These are phyloP conservation scores for Conus ventricosus DNA, from an alignment of 1,140 invertebrate species.

Conservation along the genomic window DNA sequence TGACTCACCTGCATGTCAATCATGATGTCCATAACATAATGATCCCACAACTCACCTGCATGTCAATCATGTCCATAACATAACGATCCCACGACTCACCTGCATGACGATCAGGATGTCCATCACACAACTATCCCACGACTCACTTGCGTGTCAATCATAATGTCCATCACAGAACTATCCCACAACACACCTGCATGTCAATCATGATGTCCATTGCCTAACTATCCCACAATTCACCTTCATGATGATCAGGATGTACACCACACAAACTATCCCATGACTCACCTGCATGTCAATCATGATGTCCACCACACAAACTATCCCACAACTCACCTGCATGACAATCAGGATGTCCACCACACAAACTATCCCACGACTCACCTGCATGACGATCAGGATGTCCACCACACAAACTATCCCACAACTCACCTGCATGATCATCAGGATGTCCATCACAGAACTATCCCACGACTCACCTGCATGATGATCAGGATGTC, in stretches of 20 bases:
- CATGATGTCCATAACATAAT: conserved; percentile 77
- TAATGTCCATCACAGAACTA: conserved; percentile 75
- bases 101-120: no score
- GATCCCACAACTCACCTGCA: conserved; percentile 74
- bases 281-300: conserved; percentile 79
- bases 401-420: conserved; percentile 75
- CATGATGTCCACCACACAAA: conserved; percentile 43
- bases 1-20: conserved; percentile 77
- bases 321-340: conserved; percentile 69
- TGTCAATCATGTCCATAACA: conserved; percentile 78
- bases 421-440: conserved; percentile 75
- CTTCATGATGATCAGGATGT: no score
- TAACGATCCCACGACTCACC: no score
- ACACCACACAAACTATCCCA: no score
- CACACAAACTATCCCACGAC: conserved; percentile 50
- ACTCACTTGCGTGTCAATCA: conserved; percentile 78
- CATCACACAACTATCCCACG: no score
- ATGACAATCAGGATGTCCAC: conserved; percentile 79
- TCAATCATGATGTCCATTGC: conserved; percentile 78
- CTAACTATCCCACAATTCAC: no score
- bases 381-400: conserved; percentile 78
- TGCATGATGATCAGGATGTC: conserved; percentile 80
- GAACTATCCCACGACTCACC: conserved; percentile 50
- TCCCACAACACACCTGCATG: conserved; percentile 74
- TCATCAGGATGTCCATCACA: conserved; percentile 78